Evolutionary conservation across 2,888 invertebrate genomes (phyloP), one percentile per base, ranked within the genome.

Genomic region (Euplexia lucipara): DNA sequence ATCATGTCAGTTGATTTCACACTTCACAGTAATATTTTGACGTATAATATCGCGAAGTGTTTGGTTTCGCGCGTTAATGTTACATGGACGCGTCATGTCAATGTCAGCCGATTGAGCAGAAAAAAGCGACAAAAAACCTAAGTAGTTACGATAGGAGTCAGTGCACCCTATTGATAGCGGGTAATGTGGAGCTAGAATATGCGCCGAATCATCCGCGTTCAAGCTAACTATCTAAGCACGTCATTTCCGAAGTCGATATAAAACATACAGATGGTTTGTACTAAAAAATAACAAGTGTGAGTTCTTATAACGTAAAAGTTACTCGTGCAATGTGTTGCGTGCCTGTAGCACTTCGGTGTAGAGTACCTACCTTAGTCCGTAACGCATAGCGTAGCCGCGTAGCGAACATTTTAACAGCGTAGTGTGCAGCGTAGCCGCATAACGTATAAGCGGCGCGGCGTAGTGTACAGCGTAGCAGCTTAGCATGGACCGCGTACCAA

Each of bases 21-120:
- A 79, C 83, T 81, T 82, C 78, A 79, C 81, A 79, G 80, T 74
- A 85, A 85, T 89, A 84, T 90, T 91, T 85, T 89, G 88, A 90
- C 88, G 79, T 79, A 74, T 83, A 64, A 66, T 81, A 78, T 77
- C 73, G 77, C 76, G 73, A 65, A 74, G 84, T 83, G 84, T 85
- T 87, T 78, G 77, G 75, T 79, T 91, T 90, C 85, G 87, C 90
- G 86, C 91, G 83, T 88, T 88, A 87, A 81, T 75, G 75, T 77
- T 77, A 83, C 73, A 79, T 82, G 81, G 79, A 80, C 85, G 77
- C 81, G 83, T 88, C 91, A 88, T 90, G 91, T 92, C 90, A 91
- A 83, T 93, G 93, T 92, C 92, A 91, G 82, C 52, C 59, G 53
- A 70, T 64, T 67, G 65, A 59, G 73, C 81, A 80, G 85, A 88